Evolutionary conservation across 2,888 invertebrate species (phyloP).

Genomic region (Agriopis leucophaearia): DNA sequence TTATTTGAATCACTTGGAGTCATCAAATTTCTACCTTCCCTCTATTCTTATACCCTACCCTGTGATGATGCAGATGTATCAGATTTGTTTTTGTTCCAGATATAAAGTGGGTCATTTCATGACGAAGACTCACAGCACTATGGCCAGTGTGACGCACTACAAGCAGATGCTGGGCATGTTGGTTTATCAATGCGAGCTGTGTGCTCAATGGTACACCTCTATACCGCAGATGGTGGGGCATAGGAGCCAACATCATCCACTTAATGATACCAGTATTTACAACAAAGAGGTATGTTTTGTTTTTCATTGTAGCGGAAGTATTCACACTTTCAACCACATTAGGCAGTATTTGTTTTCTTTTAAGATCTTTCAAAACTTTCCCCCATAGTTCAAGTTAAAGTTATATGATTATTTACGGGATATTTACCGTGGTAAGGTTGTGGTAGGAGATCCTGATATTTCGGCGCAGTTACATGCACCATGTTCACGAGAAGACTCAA

Average conservation of each 20-base stretch:
- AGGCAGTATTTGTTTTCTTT: too few relatives aligned
- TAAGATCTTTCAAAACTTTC: too few relatives aligned
- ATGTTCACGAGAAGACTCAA: too few relatives aligned
- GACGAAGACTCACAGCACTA: constrained; percentile 63
- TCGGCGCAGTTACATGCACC: too few relatives aligned
- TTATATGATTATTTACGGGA: too few relatives aligned
- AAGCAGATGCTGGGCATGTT: constrained; percentile 53
- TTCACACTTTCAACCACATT: too few relatives aligned
- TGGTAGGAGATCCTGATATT: too few relatives aligned
- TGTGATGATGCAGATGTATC: neutral
- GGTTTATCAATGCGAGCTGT: constrained; percentile 80
- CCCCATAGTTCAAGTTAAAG: too few relatives aligned
- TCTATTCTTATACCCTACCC: too few relatives aligned
- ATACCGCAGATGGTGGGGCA: constrained; percentile 68
- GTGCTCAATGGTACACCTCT: constrained; percentile 68
- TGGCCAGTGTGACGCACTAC: constrained; percentile 44
- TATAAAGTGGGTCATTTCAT: constrained; percentile 78
- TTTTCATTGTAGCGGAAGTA: neutral
- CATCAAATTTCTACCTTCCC: too few relatives aligned
- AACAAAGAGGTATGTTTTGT: constrained; percentile 51
- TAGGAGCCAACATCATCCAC: constrained; percentile 69
- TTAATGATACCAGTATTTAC: constrained; percentile 56
- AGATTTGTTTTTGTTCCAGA: constrained; percentile 55
- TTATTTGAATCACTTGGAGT: too few relatives aligned
- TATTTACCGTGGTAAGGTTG: too few relatives aligned